A percentile compares a stretch with the other conserved stretches of the same genome.
These are phyloP conservation scores for Galaxias olidus DNA, from an alignment of 2,797 vertebrate species.

Conservation along the genomic window DNA sequence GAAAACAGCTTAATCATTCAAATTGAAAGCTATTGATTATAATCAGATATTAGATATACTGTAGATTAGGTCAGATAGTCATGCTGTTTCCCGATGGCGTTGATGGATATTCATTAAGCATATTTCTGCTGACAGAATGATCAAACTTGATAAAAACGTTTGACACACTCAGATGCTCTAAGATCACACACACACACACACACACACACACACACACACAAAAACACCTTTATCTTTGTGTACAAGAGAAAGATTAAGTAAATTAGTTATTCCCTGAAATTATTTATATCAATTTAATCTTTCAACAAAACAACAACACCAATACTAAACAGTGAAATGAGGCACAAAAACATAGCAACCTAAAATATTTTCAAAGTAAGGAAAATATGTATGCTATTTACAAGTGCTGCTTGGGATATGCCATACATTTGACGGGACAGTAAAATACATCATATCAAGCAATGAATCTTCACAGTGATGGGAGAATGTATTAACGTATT, in stretches of 20 bases:
- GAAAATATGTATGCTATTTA: not conserved
- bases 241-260: no score
- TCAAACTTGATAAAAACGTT: no score
- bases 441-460: not conserved
- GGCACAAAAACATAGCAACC: slow-evolving; percentile 17
- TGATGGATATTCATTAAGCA: no score
- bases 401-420: not conserved
- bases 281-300: slow-evolving; percentile 29
- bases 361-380: slow-evolving; percentile 4
- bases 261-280: no score
- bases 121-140: no score
- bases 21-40: no score
- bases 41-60: no score
- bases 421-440: not conserved
- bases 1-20: no score
- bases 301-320: slow-evolving; percentile 21
- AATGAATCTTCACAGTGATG: slow-evolving; percentile 16
- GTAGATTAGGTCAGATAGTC: no score
- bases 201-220: slow-evolving; percentile 7
- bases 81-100: no score
- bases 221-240: no score
- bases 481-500: slow-evolving; percentile 26
- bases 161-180: not conserved
- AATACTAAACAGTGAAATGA: slow-evolving; percentile 22
- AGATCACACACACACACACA: not conserved